Evolutionary conservation across 1,140 invertebrate genomes (phyloP).

Genomic region (Drosophila kepulauana): DNA sequence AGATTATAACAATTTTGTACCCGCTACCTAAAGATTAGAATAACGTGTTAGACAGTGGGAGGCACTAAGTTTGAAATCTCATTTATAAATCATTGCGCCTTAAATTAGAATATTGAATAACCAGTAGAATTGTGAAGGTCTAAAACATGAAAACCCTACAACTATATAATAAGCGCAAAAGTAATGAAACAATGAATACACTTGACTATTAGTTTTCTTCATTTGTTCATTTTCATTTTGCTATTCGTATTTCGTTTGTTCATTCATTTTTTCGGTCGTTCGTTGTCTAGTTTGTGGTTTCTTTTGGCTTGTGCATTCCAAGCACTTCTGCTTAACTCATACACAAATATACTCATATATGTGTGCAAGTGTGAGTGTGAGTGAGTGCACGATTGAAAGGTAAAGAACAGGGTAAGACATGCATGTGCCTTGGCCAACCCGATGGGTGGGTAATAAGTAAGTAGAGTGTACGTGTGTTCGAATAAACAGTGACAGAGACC

Average conservation of each 20-base stretch:
- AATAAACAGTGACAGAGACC: neutral
- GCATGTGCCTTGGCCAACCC: conserved; percentile 17
- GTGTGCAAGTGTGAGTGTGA: conserved; percentile 11
- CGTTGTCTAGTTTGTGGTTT: conserved; percentile 60
- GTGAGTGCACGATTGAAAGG: conserved; percentile 50
- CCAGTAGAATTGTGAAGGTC: no score
- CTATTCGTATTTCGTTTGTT: conserved; percentile 16
- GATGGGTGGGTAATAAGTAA: conserved; percentile 30
- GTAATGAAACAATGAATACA: no score
- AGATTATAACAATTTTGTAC: conserved; percentile 50
- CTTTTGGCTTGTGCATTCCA: conserved; percentile 50
- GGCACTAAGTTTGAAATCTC: no score
- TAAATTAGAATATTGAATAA: no score
- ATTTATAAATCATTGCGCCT: no score
- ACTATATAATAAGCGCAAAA: no score
- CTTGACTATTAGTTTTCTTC: conserved; percentile 20
- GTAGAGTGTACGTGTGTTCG: conserved; percentile 7
- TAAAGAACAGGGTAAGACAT: conserved; percentile 35
- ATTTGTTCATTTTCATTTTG: neutral
- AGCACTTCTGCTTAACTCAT: conserved; percentile 18
- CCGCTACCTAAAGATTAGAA: no score
- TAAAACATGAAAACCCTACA: no score
- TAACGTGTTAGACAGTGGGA: no score
- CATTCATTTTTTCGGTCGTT: conserved; percentile 6
- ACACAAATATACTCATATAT: neutral